Conservation (phyloP, 2,888 invertebrate genomes). For the Lochmaea crataegi region DNA sequence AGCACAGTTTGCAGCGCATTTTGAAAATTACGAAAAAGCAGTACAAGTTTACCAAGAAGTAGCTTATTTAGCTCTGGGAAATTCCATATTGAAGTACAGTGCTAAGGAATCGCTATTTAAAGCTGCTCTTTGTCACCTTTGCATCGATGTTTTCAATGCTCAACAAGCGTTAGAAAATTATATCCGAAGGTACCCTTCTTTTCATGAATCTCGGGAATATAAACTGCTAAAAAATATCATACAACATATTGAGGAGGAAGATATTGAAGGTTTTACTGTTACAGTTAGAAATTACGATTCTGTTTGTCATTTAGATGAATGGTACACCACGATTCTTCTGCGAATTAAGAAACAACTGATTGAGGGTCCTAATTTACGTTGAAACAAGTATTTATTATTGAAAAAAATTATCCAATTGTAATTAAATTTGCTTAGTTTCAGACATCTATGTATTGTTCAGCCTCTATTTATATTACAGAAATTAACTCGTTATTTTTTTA, state of each 20-base stretch:
- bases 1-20: slow-evolving; percentile 95
- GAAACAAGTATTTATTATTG: slow-evolving; percentile 57
- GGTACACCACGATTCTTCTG: slow-evolving; percentile 95
- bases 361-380: slow-evolving; percentile 84
- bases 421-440: too few relatives aligned
- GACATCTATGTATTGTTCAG: too few relatives aligned
- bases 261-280: slow-evolving; percentile 95
- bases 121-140: slow-evolving; percentile 95
- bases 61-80: slow-evolving; percentile 92
- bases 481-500: too few relatives aligned
- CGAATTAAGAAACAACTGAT: slow-evolving; percentile 94
- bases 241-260: slow-evolving; percentile 93
- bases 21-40: slow-evolving; percentile 97
- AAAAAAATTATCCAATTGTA: too few relatives aligned
- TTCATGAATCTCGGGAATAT: slow-evolving; percentile 94
- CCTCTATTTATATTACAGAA: too few relatives aligned
- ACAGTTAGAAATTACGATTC: slow-evolving; percentile 96
- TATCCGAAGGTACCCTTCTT: slow-evolving; percentile 93
- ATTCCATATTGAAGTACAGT: slow-evolving; percentile 95
- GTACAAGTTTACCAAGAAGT: slow-evolving; percentile 97
- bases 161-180: slow-evolving; percentile 95
- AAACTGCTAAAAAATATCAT: slow-evolving; percentile 89
- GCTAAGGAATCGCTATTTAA: slow-evolving; percentile 99
- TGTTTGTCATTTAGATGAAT: slow-evolving; percentile 95
- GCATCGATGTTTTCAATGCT: slow-evolving; percentile 94